A percentile compares a stretch with the other conserved stretches of the same genome.
phyloP scores from a whole-genome alignment of 2,888 invertebrate species.

The Nephrotoma appendiculata region DNA sequence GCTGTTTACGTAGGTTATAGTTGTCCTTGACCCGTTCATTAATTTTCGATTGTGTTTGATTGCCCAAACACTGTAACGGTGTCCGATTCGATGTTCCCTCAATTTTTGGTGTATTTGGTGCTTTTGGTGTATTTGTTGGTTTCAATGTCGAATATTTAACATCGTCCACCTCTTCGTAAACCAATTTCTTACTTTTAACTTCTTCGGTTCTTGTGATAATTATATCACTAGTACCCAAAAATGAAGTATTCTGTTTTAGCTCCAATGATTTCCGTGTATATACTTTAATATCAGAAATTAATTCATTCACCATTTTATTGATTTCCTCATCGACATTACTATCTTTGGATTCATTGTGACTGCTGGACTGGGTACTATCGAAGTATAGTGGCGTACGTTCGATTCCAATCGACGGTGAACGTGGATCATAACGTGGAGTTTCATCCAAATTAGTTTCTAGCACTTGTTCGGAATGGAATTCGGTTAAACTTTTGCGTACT shows the following conservation, averaged over 20 bases:
- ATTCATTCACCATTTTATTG: background rate
- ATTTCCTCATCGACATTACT: background rate
- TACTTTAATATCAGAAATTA: background rate
- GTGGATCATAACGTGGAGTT: conserved; percentile 20
- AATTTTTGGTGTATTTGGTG: too few species aligned
- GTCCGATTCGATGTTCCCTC: background rate
- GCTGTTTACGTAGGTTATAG: background rate
- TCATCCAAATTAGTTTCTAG: background rate
- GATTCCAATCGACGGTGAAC: conserved; percentile 26
- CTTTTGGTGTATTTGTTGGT: background rate
- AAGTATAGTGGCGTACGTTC: conserved; percentile 28
- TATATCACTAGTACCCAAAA: too few species aligned
- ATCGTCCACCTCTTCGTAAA: background rate
- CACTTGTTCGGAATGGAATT: background rate
- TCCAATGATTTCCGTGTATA: background rate
- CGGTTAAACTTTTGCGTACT: background rate
- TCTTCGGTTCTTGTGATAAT: background rate
- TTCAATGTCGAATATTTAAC: background rate
- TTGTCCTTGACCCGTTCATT: background rate
- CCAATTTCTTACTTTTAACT: background rate
- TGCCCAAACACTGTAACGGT: background rate
- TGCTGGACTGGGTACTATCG: conserved; percentile 18
- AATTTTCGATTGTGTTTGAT: background rate
- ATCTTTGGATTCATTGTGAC: background rate
- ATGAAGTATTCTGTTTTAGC: too few species aligned